Evolutionary conservation across 2,113 vertebrate genomes (phyloP).

Genomic region (Mohoua ochrocephala): DNA sequence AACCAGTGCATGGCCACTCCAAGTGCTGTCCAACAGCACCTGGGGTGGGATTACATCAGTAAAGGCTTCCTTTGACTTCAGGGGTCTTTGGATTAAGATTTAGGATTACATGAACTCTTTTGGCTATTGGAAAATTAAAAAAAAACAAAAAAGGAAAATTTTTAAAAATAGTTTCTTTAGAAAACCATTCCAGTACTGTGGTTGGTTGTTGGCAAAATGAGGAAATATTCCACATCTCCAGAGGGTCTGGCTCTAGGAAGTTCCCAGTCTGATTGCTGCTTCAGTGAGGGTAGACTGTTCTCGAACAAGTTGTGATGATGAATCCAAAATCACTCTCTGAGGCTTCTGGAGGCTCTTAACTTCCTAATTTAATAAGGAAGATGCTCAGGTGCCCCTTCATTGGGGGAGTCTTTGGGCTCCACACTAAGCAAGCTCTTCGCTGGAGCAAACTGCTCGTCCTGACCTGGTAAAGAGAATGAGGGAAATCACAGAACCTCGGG

Average conservation of each 20-base stretch:
- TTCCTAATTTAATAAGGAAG: neutral
- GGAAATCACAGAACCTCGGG: neutral
- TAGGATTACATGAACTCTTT: neutral
- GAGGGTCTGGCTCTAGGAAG: neutral
- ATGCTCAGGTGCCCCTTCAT: neutral
- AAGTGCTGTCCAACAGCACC: neutral
- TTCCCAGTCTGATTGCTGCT: neutral
- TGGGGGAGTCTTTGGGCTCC: neutral
- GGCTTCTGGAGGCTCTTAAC: neutral
- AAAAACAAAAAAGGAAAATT: too few species aligned
- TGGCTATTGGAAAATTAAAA: too few species aligned
- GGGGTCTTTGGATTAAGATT: neutral
- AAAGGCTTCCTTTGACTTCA: neutral
- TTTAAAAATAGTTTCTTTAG: neutral
- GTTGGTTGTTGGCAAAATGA: neutral
- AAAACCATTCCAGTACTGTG: neutral
- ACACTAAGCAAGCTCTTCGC: neutral
- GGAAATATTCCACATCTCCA: neutral
- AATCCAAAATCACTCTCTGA: neutral
- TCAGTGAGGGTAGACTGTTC: neutral
- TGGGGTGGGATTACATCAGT: neutral
- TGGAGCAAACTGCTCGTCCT: neutral
- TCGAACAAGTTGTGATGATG: neutral
- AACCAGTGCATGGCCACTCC: neutral
- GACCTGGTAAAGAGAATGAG: neutral